A percentile compares a stretch with the other conserved stretches of the same genome.
phyloP scores from a whole-genome alignment of 2,797 vertebrate genomes.

The Enteromius argenteus region DNA sequence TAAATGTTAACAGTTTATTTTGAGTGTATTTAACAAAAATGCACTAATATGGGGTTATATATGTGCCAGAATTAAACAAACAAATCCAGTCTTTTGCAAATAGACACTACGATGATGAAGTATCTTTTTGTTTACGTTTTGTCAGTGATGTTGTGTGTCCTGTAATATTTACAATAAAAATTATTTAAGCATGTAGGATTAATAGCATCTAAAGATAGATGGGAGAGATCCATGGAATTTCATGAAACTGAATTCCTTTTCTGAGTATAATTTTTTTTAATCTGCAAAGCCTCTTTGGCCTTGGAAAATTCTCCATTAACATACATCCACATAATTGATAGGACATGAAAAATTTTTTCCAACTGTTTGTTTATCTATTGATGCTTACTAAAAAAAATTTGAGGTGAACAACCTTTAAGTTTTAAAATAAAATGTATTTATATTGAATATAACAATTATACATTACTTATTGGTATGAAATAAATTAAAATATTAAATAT shows the following conservation, averaged over 20 bases:
- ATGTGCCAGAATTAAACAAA: background rate
- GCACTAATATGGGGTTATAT: background rate
- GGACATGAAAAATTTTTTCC: background rate
- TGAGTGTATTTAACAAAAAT: background rate
- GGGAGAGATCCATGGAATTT: constrained; percentile 22
- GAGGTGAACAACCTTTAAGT: background rate
- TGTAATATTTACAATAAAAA: background rate
- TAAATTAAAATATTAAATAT: too few species aligned
- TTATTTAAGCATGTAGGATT: background rate
- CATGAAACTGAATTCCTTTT: constrained; percentile 52
- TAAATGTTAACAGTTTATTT: background rate
- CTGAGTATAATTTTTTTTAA: constrained; percentile 63
- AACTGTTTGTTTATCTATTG: constrained; percentile 8
- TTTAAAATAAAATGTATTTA: background rate
- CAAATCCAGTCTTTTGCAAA: background rate
- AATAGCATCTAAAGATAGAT: constrained; percentile 52
- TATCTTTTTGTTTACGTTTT: constrained; percentile 8
- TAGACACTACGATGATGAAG: background rate
- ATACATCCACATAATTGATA: constrained; percentile 41
- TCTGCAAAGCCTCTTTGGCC: constrained; percentile 51
- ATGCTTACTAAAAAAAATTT: background rate
- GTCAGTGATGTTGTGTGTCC: background rate
- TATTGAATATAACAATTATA: background rate
- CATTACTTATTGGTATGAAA: too few species aligned
- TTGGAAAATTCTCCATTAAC: constrained; percentile 60